Evolutionary conservation across 1,140 invertebrate species (phyloP), one percentile per base, ranked within the genome.

Genomic region (Myzus persicae): DNA sequence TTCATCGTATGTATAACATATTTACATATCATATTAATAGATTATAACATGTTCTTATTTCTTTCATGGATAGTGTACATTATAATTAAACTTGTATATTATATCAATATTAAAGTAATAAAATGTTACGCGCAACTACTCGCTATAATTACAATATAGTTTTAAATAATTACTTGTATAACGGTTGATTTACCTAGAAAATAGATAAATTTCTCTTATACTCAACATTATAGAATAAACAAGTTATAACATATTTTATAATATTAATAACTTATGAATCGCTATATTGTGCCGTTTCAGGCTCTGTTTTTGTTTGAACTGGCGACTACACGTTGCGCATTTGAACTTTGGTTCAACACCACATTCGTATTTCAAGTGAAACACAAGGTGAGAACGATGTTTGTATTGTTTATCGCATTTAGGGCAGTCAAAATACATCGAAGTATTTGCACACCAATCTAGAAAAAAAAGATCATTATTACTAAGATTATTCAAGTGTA

Each of bases 391-490:
- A 44, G 94, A 93, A 38, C 94, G 93, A 93, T 94, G 95, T 87
- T 93, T 96, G 94, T 96, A 96, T 38, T 95, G 95, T 94, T 95
- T 95, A 22, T 94, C 95, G 90, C 96, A 96, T 51, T 94, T 95
- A 1, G 31, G 38, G 36, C 59, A 91, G 20, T 31, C 4, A 14
- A 91, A 91, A n/a, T 38, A 51, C 22, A 51, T 38, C n/a, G 31
- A 38, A 38, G 5, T 89, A 38, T 51, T 89, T 48, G 46, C 18
- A 46, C 9, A n/a, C 26, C 26, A 9, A 51, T 51, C 46, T 89
- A n/a, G 26, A 89, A 89, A 87, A 88, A 87, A 89, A 38, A 51
- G 1, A 1, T n/a, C 3, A 44, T 87, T n/a, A n/a, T 87, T 87
- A 51, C 46, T 36, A 22, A 20, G 36, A 89, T 87, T n/a, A 0